These are phyloP conservation scores for Ischnus inquisitorius DNA, from an alignment of 2,888 invertebrate species.

Conservation along the genomic window DNA sequence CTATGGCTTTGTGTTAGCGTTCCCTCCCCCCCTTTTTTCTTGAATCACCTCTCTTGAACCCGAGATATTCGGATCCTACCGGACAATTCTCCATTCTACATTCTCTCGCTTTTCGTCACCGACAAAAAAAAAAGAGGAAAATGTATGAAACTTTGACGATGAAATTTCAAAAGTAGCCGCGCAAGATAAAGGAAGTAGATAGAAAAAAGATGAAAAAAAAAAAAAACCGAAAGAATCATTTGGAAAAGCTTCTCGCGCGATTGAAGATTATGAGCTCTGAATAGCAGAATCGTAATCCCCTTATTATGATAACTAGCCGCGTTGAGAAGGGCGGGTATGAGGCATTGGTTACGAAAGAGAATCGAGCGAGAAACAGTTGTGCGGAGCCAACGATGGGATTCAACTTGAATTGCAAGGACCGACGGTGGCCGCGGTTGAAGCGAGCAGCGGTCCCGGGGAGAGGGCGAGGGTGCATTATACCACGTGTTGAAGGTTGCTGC, in stretches of 20 bases:
- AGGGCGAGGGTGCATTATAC: neutral
- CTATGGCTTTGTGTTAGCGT: slow-evolving; percentile 18
- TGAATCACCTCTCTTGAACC: slow-evolving; percentile 4
- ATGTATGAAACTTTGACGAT: slow-evolving; percentile 49
- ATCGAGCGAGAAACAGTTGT: neutral
- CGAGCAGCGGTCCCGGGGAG: neutral
- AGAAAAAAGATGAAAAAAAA: slow-evolving; percentile 16
- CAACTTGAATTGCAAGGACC: neutral
- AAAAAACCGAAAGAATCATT: neutral
- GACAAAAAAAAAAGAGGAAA: neutral
- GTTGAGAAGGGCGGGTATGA: neutral
- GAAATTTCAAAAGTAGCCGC: slow-evolving; percentile 40
- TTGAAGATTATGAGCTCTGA: neutral
- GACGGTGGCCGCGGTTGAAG: neutral
- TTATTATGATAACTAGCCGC: neutral
- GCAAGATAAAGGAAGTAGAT: neutral
- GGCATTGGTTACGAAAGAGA: neutral
- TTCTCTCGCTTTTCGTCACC: slow-evolving; percentile 37
- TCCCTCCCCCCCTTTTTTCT: slow-evolving; percentile 16
- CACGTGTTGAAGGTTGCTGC: slow-evolving; percentile 45
- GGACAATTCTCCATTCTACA: slow-evolving; percentile 22
- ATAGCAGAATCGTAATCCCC: neutral
- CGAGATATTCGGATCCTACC: slow-evolving; percentile 22
- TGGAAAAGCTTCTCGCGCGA: neutral
- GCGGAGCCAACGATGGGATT: neutral